phyloP scores from a whole-genome alignment of 1,140 invertebrate species.

The Polypedilum pembai region DNA sequence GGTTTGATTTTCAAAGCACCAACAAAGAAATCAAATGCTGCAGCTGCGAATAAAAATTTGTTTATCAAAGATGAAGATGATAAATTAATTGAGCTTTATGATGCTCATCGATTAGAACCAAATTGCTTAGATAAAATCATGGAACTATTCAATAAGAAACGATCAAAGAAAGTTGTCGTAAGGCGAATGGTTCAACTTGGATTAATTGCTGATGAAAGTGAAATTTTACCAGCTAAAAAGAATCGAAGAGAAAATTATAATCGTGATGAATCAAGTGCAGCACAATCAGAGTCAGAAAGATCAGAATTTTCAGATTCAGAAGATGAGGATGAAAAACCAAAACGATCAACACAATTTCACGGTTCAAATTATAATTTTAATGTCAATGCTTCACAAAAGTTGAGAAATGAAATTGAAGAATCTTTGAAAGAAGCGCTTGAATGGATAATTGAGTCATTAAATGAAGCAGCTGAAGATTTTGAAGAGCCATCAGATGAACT shows the following conservation, averaged over 20 bases:
- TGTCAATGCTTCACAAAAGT: no score
- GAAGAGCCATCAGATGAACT: slow-evolving; percentile 44
- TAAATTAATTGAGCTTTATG: slow-evolving; percentile 64
- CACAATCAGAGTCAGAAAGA: no score
- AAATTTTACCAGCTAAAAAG: slow-evolving; percentile 40
- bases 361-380: no score
- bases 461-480: slow-evolving; percentile 52
- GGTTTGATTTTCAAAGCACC: slow-evolving; percentile 60
- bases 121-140: slow-evolving; percentile 40
- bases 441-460: slow-evolving; percentile 54
- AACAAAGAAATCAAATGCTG: slow-evolving; percentile 47
- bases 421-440: slow-evolving; percentile 48
- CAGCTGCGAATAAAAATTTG: slow-evolving; percentile 44
- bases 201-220: slow-evolving; percentile 51
- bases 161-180: slow-evolving; percentile 53
- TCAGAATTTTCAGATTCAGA: no score
- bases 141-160: slow-evolving; percentile 47
- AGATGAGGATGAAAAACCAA: no score
- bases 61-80: slow-evolving; percentile 62
- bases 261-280: no score
- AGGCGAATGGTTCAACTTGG: slow-evolving; percentile 58
- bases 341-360: no score
- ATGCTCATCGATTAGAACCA: slow-evolving; percentile 56
- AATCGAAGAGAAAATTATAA: neutral
- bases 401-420: slow-evolving; percentile 36